These are phyloP conservation scores for Forbesichthys papilliferus DNA, from an alignment of 2,113 vertebrate species.

Conservation along the genomic window DNA sequence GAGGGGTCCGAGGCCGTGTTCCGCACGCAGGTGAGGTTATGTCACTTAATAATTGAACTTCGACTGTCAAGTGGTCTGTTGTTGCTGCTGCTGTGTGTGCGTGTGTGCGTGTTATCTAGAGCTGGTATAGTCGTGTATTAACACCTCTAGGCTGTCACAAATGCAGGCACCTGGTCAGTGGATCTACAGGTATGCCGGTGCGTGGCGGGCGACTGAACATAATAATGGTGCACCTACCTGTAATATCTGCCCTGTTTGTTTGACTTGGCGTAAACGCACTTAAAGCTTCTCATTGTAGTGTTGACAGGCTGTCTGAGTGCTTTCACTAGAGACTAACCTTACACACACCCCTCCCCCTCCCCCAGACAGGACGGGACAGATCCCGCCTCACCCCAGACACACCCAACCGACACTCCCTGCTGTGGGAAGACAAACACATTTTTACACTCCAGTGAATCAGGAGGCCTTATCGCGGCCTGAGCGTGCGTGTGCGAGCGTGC, in stretches of 20 bases:
- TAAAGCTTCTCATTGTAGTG: too few species aligned
- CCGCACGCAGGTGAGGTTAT: background rate
- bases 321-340: background rate
- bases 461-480: background rate
- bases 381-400: constrained; percentile 1
- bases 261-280: too few species aligned
- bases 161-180: too few species aligned
- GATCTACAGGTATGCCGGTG: too few species aligned
- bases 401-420: background rate
- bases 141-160: too few species aligned
- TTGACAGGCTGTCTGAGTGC: background rate
- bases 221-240: too few species aligned
- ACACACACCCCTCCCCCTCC: background rate
- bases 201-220: too few species aligned
- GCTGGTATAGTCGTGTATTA: too few species aligned
- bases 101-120: too few species aligned
- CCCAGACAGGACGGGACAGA: background rate
- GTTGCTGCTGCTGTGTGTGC: background rate
- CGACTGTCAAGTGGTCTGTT: constrained; percentile 12
- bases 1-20: constrained; percentile 15
- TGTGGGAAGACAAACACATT: constrained; percentile 34
- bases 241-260: too few species aligned
- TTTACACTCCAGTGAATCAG: constrained; percentile 13
- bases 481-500: too few species aligned
- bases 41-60: background rate